Evolutionary conservation across 1,140 invertebrate species (phyloP), one percentile per base, ranked within the genome.

Genomic region (Plodia interpunctella): DNA sequence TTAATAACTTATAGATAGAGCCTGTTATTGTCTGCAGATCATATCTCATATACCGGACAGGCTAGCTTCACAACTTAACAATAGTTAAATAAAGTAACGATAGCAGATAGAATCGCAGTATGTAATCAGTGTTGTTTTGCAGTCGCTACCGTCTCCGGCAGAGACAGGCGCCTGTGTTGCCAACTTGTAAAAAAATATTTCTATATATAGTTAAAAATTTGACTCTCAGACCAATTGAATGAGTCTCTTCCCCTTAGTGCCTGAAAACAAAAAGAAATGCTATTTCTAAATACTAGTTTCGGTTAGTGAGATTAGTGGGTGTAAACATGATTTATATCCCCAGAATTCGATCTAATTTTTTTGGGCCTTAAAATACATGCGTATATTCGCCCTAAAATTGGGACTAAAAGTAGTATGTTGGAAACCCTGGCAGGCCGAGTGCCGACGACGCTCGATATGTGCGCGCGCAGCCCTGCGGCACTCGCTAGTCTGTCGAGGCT

Each of bases 381-480:
- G 6, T 25, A 3, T 25, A 3, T 25, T 6, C 6, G 2, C 21
- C 21, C 21, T 25, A 25, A 25, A 25, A 3, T 25, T 25, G 21
- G 21, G 21, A 6, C n/a, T 25, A 25, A 25, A 25, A 25, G 2
- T 6, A 2, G 2, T 25, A 25, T n/a, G 21, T 25, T 25, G 21
- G 21, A 3, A 25, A 25, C 2, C 21, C 21, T 3, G 21, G 2
- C 21, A 25, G 21, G 65, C 53, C 49, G 44, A 49, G 59, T 60
- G 61, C 21, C 59, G 57, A 57, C 51, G 30, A 63, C 73, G 81
- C 67, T 85, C 82, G 76, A 85, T 85, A 83, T 58, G 65, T 78
- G 82, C 82, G 82, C 82, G 81, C 81, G 80, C 82, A 82, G 59
- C 51, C 51, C 60, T 69, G 66, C 68, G 61, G 69, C 70, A 76